Percentiles rank a stretch among this genome's conserved stretches.
Conservation (phyloP, 2,113 vertebrate genomes). For the Fukomys damarensis region DNA sequence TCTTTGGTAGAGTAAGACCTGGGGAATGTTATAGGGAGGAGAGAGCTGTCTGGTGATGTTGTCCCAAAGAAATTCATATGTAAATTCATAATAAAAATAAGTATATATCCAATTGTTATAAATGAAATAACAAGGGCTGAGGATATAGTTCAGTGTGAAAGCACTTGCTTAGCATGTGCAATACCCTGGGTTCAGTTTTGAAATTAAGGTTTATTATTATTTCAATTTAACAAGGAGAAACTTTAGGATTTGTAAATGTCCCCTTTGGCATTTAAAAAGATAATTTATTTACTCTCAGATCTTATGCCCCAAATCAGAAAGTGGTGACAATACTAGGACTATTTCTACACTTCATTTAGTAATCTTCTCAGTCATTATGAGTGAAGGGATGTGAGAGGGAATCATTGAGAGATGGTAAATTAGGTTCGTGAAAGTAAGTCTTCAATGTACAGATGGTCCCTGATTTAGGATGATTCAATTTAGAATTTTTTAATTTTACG, state of each 20-base stretch:
- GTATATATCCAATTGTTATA: neutral
- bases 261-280: neutral
- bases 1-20: neutral
- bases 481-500: neutral
- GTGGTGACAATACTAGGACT: neutral
- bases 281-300: neutral
- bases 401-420: neutral
- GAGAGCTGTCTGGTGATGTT: neutral
- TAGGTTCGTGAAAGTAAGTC: neutral
- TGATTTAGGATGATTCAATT: neutral
- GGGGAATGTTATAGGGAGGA: slow-evolving; percentile 15
- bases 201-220: neutral
- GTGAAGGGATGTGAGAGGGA: neutral
- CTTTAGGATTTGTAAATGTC: neutral
- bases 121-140: slow-evolving; percentile 13
- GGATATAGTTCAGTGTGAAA: neutral
- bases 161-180: neutral
- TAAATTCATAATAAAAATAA: slow-evolving; percentile 49
- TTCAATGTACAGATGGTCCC: neutral
- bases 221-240: neutral
- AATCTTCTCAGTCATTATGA: neutral
- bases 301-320: slow-evolving; percentile 19
- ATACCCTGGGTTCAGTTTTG: neutral
- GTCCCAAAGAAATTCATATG: neutral
- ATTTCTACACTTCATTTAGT: slow-evolving; percentile 23